These are phyloP conservation scores for Acronicta psi DNA, from an alignment of 2,888 invertebrate species.

Conservation along the genomic window DNA sequence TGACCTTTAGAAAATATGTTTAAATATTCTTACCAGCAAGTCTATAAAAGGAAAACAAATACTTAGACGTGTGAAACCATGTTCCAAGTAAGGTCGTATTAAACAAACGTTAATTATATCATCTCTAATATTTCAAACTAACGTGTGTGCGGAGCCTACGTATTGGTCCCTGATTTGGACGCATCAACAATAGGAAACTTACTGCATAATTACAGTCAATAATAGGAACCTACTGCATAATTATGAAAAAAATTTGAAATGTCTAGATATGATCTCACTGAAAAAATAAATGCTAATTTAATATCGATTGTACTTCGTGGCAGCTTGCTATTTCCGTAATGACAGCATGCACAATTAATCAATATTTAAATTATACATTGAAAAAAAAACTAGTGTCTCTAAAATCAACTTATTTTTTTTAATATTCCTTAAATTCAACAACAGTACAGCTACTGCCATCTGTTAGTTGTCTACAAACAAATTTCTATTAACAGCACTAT, in stretches of 20 bases:
- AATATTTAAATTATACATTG: too few relatives aligned
- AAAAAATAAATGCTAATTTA: too few relatives aligned
- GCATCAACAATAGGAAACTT: too few relatives aligned
- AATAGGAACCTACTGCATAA: too few relatives aligned
- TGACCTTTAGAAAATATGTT: neutral
- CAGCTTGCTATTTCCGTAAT: too few relatives aligned
- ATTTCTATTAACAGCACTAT: neutral
- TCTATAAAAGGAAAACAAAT: neutral
- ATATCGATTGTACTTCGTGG: too few relatives aligned
- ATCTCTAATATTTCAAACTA: conserved; percentile 7
- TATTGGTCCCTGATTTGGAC: too few relatives aligned
- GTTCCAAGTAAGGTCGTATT: conserved; percentile 3
- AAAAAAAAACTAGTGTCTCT: too few relatives aligned
- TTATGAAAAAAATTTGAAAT: too few relatives aligned
- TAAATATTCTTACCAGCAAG: neutral
- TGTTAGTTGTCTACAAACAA: conserved; percentile 11
- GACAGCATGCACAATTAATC: too few relatives aligned
- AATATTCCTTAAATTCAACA: neutral
- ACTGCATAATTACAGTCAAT: too few relatives aligned
- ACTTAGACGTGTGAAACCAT: neutral
- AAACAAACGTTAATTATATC: conserved; percentile 2
- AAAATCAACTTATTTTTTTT: neutral
- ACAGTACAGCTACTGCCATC: conserved; percentile 48
- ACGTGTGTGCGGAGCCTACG: conserved; percentile 8
- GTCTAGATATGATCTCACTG: too few relatives aligned